Base-by-base conservation (phyloP, 2,797 vertebrate genomes). In the Pangasius macronema region DNA sequence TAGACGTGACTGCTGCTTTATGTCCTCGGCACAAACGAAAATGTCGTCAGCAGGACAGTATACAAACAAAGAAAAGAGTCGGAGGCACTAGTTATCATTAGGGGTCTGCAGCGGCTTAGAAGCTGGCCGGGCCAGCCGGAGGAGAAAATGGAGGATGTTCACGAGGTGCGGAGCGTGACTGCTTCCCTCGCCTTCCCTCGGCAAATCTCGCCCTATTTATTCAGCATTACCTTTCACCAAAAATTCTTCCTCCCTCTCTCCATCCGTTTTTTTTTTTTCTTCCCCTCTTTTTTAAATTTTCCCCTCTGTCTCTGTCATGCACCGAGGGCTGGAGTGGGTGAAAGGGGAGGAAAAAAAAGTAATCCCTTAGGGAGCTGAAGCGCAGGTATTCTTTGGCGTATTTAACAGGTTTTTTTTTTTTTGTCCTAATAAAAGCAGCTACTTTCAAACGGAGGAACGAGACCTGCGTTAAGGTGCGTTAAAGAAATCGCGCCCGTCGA, bases 401-500 rank as follows among this genome's bases (percentile, higher is more conserved):
- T 93, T 91, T 94, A 94, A 94, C 20, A 2, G 14, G 0, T 36
- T 57, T 22, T 55, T 55, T 77, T 76, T 55, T 55, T 77, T 76
- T 18, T 14, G 55, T 80, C 18, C 33, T 59, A 81, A 61, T 81
- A 27, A 59, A 61, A n/a, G 79, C 24, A 24, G 14, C 46, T n/a
- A 51, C 46, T 0, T 76, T 76, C 42, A 76, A 3, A 73, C 13
- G 42, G 42, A 46, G 68, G 13, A 24, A 42, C 36, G 36, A 72
- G 68, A 75, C 42, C 72, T 14, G 24, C 94, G 95, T 93, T 96
- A 94, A 97, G 97, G 95, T 97, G 97, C 96, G 97, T 98, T 97
- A 97, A 96, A 95, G 94, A 94, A 93, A 91, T 94, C 83, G 83
- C 94, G 96, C 97, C 97, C 96, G 96, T 97, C 94, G 95, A 95